phyloP scores from a whole-genome alignment of 1,140 invertebrate genomes.

The Schlechtendalia chinensis region DNA sequence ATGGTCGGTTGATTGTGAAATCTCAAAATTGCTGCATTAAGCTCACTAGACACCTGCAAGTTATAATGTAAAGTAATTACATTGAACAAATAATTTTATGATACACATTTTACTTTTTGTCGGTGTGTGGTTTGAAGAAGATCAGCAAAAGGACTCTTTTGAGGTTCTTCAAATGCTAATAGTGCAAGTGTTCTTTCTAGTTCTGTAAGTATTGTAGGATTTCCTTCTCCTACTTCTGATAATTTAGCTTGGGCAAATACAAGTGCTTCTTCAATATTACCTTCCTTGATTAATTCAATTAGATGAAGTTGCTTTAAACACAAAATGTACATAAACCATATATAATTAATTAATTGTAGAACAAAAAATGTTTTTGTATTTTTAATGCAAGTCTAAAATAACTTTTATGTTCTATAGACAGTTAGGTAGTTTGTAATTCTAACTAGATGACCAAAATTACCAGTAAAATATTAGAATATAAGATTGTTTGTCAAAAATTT shows the following conservation, averaged over 20 bases:
- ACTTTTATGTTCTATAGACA: too few relatives aligned
- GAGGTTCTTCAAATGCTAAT: conserved; percentile 94
- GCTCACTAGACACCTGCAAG: conserved; percentile 88
- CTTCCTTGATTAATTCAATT: conserved; percentile 87
- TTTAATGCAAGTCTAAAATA: too few relatives aligned
- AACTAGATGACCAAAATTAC: too few relatives aligned
- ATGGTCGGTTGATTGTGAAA: conserved; percentile 87
- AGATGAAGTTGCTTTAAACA: conserved; percentile 81
- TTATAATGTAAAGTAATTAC: conserved; percentile 1
- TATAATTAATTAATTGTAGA: not conserved
- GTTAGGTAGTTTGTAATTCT: too few relatives aligned
- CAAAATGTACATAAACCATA: not conserved
- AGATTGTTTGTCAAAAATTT: too few relatives aligned
- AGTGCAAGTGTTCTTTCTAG: conserved; percentile 86
- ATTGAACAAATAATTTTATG: not conserved
- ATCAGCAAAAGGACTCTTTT: conserved; percentile 91
- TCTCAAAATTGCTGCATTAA: conserved; percentile 93
- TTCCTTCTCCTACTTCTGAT: conserved; percentile 84
- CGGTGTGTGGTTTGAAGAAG: conserved; percentile 87
- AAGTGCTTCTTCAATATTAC: conserved; percentile 91
- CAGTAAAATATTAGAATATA: too few relatives aligned
- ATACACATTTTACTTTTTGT: conserved; percentile 72
- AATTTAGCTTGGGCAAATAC: conserved; percentile 92
- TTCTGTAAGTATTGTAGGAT: conserved; percentile 73
- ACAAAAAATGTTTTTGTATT: too few relatives aligned